Conservation (phyloP, 2,888 invertebrate genomes). For the Drosophila fulvimacula region DNA sequence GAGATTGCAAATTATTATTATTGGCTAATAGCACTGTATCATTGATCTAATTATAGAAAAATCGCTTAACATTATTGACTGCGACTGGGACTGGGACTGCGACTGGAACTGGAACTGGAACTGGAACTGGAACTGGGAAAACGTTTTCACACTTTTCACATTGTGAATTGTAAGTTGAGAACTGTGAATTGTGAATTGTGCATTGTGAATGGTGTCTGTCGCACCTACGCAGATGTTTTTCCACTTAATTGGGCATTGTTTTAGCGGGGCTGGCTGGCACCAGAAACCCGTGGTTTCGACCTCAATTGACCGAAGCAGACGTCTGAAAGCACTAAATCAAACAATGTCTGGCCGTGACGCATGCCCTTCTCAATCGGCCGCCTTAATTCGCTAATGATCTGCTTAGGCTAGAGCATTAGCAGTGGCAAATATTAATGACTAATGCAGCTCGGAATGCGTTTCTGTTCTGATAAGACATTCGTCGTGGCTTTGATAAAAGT, state of each 20-base stretch:
- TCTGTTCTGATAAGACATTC: slow-evolving; percentile 36
- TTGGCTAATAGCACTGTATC: neutral
- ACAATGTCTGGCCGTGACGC: slow-evolving; percentile 40
- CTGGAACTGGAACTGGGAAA: neutral
- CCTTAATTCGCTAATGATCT: slow-evolving; percentile 6
- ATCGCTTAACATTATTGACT: neutral
- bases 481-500: slow-evolving; percentile 31
- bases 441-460: slow-evolving; percentile 48
- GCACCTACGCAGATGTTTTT: slow-evolving; percentile 62
- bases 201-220: slow-evolving; percentile 29
- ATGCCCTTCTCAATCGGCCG: slow-evolving; percentile 21
- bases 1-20: neutral
- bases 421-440: slow-evolving; percentile 36
- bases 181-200: slow-evolving; percentile 7
- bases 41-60: slow-evolving; percentile 3
- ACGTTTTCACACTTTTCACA: neutral
- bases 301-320: slow-evolving; percentile 34
- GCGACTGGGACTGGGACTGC: too few species aligned
- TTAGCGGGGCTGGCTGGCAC: slow-evolving; percentile 46
- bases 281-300: slow-evolving; percentile 26
- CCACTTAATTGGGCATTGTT: slow-evolving; percentile 58
- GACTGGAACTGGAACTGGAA: too few species aligned
- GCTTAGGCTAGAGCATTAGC: neutral
- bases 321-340: slow-evolving; percentile 28
- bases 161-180: slow-evolving; percentile 3